Conservation (phyloP, 2,797 vertebrate genomes). For the Simalia tracyae region DNA sequence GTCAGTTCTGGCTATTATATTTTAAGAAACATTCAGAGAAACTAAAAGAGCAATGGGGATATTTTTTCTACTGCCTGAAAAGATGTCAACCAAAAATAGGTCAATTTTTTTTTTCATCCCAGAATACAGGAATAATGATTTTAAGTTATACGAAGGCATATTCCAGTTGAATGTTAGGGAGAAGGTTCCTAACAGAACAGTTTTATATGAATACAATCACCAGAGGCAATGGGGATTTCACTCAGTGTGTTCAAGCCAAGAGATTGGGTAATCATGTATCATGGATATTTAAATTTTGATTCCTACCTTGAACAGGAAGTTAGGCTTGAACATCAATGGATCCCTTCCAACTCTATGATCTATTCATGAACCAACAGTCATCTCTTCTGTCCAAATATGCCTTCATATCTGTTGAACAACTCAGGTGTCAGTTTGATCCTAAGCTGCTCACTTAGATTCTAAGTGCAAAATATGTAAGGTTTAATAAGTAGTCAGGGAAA, state of each 20-base stretch:
- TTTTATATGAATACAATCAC: background rate
- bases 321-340: background rate
- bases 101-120: too few relatives aligned
- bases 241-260: background rate
- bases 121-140: too few relatives aligned
- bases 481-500: background rate
- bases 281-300: background rate
- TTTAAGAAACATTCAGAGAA: too few relatives aligned
- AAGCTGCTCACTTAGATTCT: background rate
- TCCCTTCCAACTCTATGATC: background rate
- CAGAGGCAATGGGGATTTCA: background rate
- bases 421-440: background rate
- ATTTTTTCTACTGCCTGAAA: too few relatives aligned
- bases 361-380: background rate
- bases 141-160: background rate
- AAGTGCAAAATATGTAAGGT: background rate
- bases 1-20: too few relatives aligned
- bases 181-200: background rate
- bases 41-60: too few relatives aligned
- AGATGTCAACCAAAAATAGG: too few relatives aligned
- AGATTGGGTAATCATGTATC: background rate
- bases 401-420: background rate
- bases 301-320: background rate
- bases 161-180: background rate
- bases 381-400: background rate